A percentile compares a stretch with the other conserved stretches of the same genome.
These are phyloP conservation scores for Oasisia sp. DNA, from an alignment of 2,888 invertebrate genomes.

Conservation along the genomic window DNA sequence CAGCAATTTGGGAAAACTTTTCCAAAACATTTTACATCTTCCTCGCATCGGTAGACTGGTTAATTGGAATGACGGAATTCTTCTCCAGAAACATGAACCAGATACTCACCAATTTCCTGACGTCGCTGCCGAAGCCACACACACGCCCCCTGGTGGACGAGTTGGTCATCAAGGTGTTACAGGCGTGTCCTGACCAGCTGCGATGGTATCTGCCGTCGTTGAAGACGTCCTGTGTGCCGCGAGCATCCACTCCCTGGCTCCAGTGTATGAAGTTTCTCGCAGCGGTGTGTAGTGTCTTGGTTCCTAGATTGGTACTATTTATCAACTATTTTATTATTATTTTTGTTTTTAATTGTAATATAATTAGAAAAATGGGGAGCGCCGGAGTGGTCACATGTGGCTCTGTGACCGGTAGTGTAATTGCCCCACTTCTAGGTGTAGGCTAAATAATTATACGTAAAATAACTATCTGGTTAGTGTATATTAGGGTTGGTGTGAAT, in stretches of 20 bases:
- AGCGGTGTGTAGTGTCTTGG: not conserved
- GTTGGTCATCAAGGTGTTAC: constrained; percentile 48
- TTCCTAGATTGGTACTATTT: not conserved
- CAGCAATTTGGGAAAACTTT: not conserved
- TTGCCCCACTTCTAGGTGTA: too few species aligned
- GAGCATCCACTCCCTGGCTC: constrained; percentile 48
- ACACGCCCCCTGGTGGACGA: constrained; percentile 41
- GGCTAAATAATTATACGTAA: too few species aligned
- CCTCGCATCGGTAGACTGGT: not conserved
- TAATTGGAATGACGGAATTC: not conserved
- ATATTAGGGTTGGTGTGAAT: too few species aligned
- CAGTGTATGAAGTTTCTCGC: constrained; percentile 45
- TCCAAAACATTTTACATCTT: not conserved
- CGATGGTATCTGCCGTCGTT: constrained; percentile 48
- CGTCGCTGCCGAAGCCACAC: constrained; percentile 32
- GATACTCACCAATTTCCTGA: constrained; percentile 37
- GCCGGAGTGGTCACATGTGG: too few species aligned
- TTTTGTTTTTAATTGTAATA: too few species aligned
- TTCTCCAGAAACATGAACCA: constrained; percentile 42
- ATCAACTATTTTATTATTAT: too few species aligned
- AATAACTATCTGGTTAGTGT: too few species aligned
- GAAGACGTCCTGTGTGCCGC: constrained; percentile 46
- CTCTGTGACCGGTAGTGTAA: too few species aligned
- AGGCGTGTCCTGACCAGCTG: constrained; percentile 55
- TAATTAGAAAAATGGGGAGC: too few species aligned